Evolutionary conservation across 2,797 vertebrate species (phyloP).

Genomic region (Picus viridis): DNA sequence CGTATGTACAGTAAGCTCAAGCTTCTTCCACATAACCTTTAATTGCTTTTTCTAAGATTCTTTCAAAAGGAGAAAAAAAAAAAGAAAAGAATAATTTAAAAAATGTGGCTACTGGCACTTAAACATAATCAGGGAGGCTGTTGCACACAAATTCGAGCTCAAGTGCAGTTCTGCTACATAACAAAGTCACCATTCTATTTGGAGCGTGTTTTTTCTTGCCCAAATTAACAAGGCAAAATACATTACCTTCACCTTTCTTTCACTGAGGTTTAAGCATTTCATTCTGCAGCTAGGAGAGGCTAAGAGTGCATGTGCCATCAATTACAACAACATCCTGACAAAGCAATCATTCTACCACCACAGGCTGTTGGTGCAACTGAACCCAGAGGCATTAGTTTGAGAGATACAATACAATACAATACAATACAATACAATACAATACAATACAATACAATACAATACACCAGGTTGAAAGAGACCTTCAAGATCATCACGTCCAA

Average conservation of each 20-base stretch:
- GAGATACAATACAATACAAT: too few species aligned
- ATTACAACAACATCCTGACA: background rate
- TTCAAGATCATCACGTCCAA: too few species aligned
- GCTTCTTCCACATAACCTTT: background rate
- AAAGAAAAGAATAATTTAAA: background rate
- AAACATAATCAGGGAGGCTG: background rate
- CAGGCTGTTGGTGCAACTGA: background rate
- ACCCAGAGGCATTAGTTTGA: background rate
- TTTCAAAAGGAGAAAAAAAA: background rate
- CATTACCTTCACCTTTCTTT: background rate
- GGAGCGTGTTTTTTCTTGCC: background rate
- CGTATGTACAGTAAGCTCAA: background rate
- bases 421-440: too few species aligned
- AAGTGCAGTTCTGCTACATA: background rate
- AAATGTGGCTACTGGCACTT: background rate
- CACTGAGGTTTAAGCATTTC: background rate
- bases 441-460: too few species aligned
- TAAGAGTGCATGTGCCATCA: background rate
- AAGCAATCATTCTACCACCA: background rate
- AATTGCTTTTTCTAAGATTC: background rate
- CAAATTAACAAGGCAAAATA: background rate
- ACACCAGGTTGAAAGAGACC: too few species aligned
- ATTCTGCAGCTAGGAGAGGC: accelerated
- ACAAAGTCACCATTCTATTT: background rate
- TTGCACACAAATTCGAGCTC: background rate